Evolutionary conservation across 2,797 vertebrate species (phyloP), one percentile per base, ranked within the genome.

Genomic region (Euphonia xanthogaster): DNA sequence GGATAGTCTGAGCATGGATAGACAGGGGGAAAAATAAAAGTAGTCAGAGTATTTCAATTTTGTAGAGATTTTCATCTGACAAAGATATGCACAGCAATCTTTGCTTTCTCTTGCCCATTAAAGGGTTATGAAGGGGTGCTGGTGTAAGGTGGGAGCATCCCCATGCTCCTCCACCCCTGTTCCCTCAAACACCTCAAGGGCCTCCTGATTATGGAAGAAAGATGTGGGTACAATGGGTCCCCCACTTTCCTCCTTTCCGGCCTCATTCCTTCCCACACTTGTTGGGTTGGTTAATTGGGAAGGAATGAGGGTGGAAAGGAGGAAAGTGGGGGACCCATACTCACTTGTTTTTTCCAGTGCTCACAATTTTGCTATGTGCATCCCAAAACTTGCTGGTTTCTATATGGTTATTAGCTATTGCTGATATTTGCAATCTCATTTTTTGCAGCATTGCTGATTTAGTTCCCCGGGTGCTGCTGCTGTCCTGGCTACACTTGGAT

Each of bases 291-390:
- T 35, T 48, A 35, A 3, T 25, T 58, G 35, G 39, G 30, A 63
- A 54, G 39, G 53, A 82, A 53, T 19, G 17, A 72, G 12, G 3
- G 8, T 21, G 14, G 42, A 54, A 61, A 66, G 51, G 35, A 24
- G 12, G 4, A 48, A 77, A 48, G 11, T 1, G 5, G 2, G 3
- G 3, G 9, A 31, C 30, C 40, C 35, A 12, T 13, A 20, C 13
- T 31, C 17, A 19, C 4, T 18, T 17, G 40, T 23, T 55, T n/a
- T 9, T 12, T 5, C 9, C 19, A 23, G 7, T 57, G 31, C 4
- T 92, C 35, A n/a, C 24, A 70, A 10, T 61, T 70, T 73, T 90
- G 30, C 31, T n/a, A 4, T 7, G 13, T 21, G 51, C 30, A 7
- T 40, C 48, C 16, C 1, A 2, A 44, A 27, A 57, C 22, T 48